Conservation (phyloP, 2,888 invertebrate species). For the Euspilapteryx auroguttella region DNA sequence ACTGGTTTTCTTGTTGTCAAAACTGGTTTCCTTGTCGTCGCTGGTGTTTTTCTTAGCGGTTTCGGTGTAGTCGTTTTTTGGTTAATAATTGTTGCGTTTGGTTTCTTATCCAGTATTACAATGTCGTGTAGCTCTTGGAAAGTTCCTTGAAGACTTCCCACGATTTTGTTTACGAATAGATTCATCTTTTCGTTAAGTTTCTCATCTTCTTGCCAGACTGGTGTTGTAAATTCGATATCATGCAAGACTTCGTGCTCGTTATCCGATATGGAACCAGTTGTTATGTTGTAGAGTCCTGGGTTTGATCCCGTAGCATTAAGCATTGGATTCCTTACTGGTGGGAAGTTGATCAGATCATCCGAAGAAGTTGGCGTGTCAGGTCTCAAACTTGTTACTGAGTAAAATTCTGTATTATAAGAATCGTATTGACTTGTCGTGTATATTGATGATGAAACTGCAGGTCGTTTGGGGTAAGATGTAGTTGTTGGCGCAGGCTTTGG, state of each 20-base stretch:
- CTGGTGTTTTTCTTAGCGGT: conserved; percentile 27
- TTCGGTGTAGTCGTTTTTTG: conserved; percentile 30
- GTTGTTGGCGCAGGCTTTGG: conserved; percentile 64
- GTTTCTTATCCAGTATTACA: conserved; percentile 56
- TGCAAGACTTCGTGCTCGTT: conserved; percentile 48
- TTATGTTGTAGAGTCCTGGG: conserved; percentile 42
- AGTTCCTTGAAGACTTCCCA: conserved; percentile 80
- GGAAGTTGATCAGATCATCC: conserved; percentile 78
- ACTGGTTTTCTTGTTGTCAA: conserved; percentile 47
- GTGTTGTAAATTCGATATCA: conserved; percentile 73
- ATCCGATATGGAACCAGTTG: conserved; percentile 53
- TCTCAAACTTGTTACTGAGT: conserved; percentile 30
- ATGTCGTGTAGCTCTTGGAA: conserved; percentile 81
- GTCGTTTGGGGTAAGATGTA: conserved; percentile 31
- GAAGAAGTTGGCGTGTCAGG: conserved; percentile 67
- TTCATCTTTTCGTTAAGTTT: conserved; percentile 79
- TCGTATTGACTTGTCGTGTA: conserved; percentile 15
- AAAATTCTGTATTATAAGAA: conserved; percentile 26
- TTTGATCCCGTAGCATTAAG: conserved; percentile 69
- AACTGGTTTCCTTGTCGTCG: conserved; percentile 39
- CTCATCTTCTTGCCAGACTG: conserved; percentile 74
- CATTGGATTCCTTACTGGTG: conserved; percentile 83
- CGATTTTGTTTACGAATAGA: conserved; percentile 80
- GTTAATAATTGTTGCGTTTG: conserved; percentile 27
- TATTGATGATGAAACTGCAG: conserved; percentile 10